phyloP scores from a whole-genome alignment of 2,888 invertebrate species.

The Agriotes lineatus region DNA sequence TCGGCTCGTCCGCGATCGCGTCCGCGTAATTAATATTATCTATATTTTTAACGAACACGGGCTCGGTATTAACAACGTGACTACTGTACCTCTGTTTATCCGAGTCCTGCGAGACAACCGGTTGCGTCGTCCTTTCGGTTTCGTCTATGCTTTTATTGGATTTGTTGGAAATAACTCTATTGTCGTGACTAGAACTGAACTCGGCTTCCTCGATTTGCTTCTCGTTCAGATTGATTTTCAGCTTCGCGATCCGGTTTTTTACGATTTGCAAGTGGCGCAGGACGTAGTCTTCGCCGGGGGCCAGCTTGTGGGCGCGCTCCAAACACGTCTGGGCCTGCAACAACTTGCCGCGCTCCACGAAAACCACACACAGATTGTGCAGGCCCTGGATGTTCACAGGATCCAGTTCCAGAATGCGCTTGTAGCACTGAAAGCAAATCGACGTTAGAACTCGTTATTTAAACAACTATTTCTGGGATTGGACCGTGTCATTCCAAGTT shows the following conservation, averaged over 20 bases:
- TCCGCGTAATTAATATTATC: slow-evolving; percentile 53
- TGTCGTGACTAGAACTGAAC: slow-evolving; percentile 47
- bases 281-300: slow-evolving; percentile 93
- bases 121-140: slow-evolving; percentile 62
- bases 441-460: too few species aligned
- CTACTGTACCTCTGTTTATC: slow-evolving; percentile 59
- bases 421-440: slow-evolving; percentile 91
- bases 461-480: too few species aligned
- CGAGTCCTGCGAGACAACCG: slow-evolving; percentile 56
- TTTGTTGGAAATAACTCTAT: slow-evolving; percentile 63
- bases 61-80: slow-evolving; percentile 65
- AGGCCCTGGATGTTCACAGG: slow-evolving; percentile 93
- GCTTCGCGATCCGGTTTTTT: slow-evolving; percentile 72
- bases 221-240: slow-evolving; percentile 58
- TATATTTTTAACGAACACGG: slow-evolving; percentile 64
- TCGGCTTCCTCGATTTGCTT: slow-evolving; percentile 61
- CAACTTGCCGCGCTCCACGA: slow-evolving; percentile 91
- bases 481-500: too few species aligned
- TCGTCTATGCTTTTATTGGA: slow-evolving; percentile 64
- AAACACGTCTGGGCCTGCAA: slow-evolving; percentile 89
- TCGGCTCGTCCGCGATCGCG: slow-evolving; percentile 40
- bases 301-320: slow-evolving; percentile 81
- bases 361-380: slow-evolving; percentile 96
- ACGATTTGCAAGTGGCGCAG: slow-evolving; percentile 91
- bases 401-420: slow-evolving; percentile 86